phyloP scores from a whole-genome alignment of 1,140 invertebrate species.

The Caenorhabditis tropicalis region DNA sequence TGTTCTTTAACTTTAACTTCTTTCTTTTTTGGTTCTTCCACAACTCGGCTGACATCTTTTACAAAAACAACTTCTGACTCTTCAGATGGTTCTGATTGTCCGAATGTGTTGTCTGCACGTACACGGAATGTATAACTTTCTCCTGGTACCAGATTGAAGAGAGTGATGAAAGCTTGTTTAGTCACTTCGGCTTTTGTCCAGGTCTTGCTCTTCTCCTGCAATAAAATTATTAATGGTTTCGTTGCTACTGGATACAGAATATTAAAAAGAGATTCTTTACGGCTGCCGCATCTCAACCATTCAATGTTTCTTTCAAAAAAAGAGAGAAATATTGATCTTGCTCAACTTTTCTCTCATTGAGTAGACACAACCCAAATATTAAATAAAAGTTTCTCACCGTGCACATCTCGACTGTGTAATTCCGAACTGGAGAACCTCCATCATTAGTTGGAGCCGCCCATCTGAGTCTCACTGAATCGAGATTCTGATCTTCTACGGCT shows the following conservation, averaged over 20 bases:
- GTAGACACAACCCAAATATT: too few relatives aligned
- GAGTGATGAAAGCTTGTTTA: slow-evolving; percentile 56
- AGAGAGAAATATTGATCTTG: too few relatives aligned
- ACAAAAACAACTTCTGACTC: slow-evolving; percentile 52
- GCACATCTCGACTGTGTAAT: slow-evolving; percentile 56
- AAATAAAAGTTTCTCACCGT: too few relatives aligned
- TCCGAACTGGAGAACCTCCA: slow-evolving; percentile 55
- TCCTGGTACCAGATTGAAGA: slow-evolving; percentile 81
- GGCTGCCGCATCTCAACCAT: not conserved
- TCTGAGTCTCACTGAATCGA: slow-evolving; percentile 53
- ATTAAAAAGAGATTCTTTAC: not conserved
- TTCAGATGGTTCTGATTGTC: slow-evolving; percentile 84
- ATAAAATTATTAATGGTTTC: not conserved
- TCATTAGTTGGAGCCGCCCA: slow-evolving; percentile 52
- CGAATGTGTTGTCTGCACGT: slow-evolving; percentile 87
- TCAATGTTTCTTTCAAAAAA: not conserved
- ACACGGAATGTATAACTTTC: slow-evolving; percentile 91
- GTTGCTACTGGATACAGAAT: not conserved
- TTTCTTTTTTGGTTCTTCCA: slow-evolving; percentile 51
- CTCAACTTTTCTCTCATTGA: too few relatives aligned
- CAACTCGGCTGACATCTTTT: slow-evolving; percentile 46
- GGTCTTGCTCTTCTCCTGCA: slow-evolving; percentile 42
- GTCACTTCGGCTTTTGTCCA: slow-evolving; percentile 57
- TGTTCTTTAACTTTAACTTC: slow-evolving; percentile 32
- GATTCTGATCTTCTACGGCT: slow-evolving; percentile 56